Base-by-base conservation (phyloP, 2,888 invertebrate species). In the Leptura quadrifasciata region DNA sequence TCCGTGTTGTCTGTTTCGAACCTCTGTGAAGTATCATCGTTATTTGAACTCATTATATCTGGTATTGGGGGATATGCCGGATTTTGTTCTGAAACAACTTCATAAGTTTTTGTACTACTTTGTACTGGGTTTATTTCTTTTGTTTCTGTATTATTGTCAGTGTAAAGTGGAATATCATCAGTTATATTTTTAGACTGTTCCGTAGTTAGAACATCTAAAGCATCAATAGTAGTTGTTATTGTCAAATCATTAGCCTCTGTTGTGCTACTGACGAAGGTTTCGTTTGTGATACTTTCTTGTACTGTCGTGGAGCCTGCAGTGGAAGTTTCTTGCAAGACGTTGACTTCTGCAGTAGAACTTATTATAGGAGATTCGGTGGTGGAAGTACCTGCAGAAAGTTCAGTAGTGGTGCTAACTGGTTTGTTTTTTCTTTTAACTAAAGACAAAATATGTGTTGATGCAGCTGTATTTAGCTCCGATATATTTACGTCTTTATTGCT, bases 21-120 rank as follows among this genome's bases (percentile, higher is more conserved):
- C 68, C 81, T 81, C 24, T 82, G 80, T 20, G 79, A 78, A 1
- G 78, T 72, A 20, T 79, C 82, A 35, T 83, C 84, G n/a, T 76
- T 79, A 58, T 84, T 83, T 6, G 82, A 82, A 76, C 89, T 90
- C 84, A 91, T 90, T 72, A 91, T 89, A 75, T 91, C 91, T 4
- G 91, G 90, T 72, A 91, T 85, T 0, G 90, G 90, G 1, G 91
- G 91, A 86, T 91, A 91, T 2, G 91, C 91, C 0, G 91, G 91
- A 86, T 91, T 91, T 76, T 86, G 85, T 73, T 87, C 87, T 5
- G 82, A 76, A 39, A 84, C 72, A 64, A 80, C 18, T 2, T 74
- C 71, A 31, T 77, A 67, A 10, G 17, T 17, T n/a, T 60, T 81
- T 47, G 72, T 70, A 35, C 35, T 72, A 21, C 60, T 73, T 17